phyloP scores from a whole-genome alignment of 1,140 invertebrate genomes.

The Hypsibius dujardini region DNA sequence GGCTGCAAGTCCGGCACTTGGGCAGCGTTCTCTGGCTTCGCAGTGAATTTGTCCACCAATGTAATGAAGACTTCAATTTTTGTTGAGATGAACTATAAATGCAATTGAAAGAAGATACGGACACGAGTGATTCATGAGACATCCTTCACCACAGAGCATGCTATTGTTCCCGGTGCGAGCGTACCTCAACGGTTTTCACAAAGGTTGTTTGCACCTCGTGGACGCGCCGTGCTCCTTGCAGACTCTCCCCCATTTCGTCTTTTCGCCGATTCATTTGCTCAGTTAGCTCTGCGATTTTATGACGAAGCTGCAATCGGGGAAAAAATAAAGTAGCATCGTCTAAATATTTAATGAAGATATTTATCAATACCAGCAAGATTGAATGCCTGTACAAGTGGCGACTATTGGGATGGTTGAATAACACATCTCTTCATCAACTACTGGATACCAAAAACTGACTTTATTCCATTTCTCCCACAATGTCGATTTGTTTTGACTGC shows the following conservation, averaged over 20 bases:
- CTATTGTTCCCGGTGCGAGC: background rate
- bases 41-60: background rate
- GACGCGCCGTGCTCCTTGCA: background rate
- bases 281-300: background rate
- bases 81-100: background rate
- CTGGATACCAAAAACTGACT: no score
- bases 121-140: background rate
- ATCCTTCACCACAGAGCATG: no score
- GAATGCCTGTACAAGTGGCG: no score
- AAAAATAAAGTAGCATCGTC: background rate
- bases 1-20: slow-evolving; percentile 37
- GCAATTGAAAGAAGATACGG: background rate
- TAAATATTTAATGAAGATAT: background rate
- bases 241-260: slow-evolving; percentile 6
- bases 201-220: background rate
- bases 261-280: slow-evolving; percentile 9
- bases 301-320: background rate
- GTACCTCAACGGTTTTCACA: background rate
- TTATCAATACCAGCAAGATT: background rate
- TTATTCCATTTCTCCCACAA: no score
- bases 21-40: background rate
- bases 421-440: no score
- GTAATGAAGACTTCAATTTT: background rate
- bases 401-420: no score
- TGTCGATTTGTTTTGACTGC: no score